Conservation (phyloP, 2,113 vertebrate genomes). For the Porphyrio hochstetteri region DNA sequence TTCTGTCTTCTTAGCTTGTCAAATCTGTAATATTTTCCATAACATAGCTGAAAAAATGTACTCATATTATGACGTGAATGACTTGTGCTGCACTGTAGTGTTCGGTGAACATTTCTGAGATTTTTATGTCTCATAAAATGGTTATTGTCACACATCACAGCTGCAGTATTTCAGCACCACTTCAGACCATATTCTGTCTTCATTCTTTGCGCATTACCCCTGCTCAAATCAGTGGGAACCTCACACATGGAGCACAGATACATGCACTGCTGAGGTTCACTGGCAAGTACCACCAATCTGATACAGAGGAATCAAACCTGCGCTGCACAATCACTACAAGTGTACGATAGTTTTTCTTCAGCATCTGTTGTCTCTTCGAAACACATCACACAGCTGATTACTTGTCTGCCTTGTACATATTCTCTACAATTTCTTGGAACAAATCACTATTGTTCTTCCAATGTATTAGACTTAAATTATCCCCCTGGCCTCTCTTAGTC, state of each 20-base stretch:
- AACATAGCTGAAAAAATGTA: background rate
- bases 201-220: conserved; percentile 45
- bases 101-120: conserved; percentile 1
- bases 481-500: background rate
- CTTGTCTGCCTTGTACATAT: background rate
- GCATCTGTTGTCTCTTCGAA: conserved; percentile 40
- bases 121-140: conserved; percentile 43
- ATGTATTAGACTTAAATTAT: background rate
- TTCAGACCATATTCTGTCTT: conserved; percentile 32
- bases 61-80: background rate
- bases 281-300: background rate
- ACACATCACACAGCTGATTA: background rate
- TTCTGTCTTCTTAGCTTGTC: background rate
- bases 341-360: background rate
- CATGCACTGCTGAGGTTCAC: background rate
- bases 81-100: background rate
- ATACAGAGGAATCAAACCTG: conserved; percentile 12
- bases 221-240: background rate
- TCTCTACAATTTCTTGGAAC: background rate
- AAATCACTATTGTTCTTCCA: background rate
- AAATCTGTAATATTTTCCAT: background rate
- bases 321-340: background rate
- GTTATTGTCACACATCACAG: conserved; percentile 51
- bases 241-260: conserved; percentile 56
- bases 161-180: conserved; percentile 59